Percentiles rank a stretch among this genome's conserved stretches.
phyloP scores from a whole-genome alignment of 2,113 vertebrate species.

The Plectropomus leopardus region DNA sequence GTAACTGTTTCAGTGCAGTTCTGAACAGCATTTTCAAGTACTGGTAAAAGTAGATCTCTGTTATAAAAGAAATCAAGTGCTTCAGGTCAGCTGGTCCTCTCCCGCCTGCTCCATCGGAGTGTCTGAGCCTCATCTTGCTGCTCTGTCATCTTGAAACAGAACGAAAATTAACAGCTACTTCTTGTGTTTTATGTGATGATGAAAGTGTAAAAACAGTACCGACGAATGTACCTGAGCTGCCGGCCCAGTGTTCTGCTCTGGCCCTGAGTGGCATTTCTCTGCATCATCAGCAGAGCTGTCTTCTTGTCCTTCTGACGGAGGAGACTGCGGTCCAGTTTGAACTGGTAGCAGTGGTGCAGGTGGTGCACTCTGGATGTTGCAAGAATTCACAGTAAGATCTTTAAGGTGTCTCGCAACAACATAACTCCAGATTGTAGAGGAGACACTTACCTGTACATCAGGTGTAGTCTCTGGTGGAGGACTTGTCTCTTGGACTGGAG shows the following conservation, averaged over 20 bases:
- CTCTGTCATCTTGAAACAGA: background rate
- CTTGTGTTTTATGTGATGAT: background rate
- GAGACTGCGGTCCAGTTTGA: background rate
- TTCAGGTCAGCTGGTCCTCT: background rate
- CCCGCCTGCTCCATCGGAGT: background rate
- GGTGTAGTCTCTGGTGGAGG: slow-evolving; percentile 45
- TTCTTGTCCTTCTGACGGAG: background rate
- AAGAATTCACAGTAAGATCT: background rate
- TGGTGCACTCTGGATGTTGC: background rate
- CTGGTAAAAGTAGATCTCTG: too few species aligned
- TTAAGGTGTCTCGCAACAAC: background rate
- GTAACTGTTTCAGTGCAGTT: background rate
- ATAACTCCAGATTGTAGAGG: background rate
- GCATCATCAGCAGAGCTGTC: background rate
- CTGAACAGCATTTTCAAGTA: background rate
- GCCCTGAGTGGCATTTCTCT: background rate
- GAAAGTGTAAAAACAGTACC: background rate
- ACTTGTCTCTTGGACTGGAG: slow-evolving; percentile 82
- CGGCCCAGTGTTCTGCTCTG: slow-evolving; percentile 52
- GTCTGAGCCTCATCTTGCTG: background rate
- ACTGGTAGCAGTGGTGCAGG: background rate
- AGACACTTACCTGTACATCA: slow-evolving; percentile 19
- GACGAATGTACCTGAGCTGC: background rate
- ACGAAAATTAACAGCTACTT: background rate
- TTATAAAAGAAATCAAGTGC: background rate